These are phyloP conservation scores for Phorcus lineatus DNA, from an alignment of 2,888 invertebrate species.

Conservation along the genomic window DNA sequence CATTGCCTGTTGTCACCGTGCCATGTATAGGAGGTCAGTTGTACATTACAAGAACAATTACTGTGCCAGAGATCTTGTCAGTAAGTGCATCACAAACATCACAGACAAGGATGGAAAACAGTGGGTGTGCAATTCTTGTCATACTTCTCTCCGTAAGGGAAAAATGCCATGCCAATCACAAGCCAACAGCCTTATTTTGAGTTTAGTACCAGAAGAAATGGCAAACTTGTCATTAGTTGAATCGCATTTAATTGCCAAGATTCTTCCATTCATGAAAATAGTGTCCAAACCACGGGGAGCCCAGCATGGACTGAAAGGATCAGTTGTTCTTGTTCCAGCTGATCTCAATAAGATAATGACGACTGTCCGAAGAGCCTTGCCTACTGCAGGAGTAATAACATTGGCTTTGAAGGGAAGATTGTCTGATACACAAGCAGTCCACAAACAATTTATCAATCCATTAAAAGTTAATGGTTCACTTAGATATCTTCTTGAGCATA, in stretches of 20 bases:
- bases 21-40: too few species aligned
- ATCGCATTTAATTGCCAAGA: neutral
- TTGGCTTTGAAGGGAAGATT: constrained; percentile 34
- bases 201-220: neutral
- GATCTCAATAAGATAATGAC: constrained; percentile 31
- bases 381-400: constrained; percentile 30
- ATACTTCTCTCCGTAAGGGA: neutral
- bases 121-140: neutral
- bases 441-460: constrained; percentile 36
- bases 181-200: neutral
- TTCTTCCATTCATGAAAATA: neutral
- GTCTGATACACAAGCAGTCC: constrained; percentile 34
- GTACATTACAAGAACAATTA: too few species aligned
- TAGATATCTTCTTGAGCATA: constrained; percentile 26
- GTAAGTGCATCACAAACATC: too few species aligned
- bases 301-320: constrained; percentile 28
- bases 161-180: neutral
- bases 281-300: neutral
- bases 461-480: constrained; percentile 31
- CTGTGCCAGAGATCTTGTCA: too few species aligned
- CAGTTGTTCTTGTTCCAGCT: constrained; percentile 31
- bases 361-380: constrained; percentile 26
- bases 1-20: too few species aligned
- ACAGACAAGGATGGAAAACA: neutral
- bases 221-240: neutral